Base-by-base conservation (phyloP, 2,113 vertebrate genomes). In the Rhinoptilus africanus region DNA sequence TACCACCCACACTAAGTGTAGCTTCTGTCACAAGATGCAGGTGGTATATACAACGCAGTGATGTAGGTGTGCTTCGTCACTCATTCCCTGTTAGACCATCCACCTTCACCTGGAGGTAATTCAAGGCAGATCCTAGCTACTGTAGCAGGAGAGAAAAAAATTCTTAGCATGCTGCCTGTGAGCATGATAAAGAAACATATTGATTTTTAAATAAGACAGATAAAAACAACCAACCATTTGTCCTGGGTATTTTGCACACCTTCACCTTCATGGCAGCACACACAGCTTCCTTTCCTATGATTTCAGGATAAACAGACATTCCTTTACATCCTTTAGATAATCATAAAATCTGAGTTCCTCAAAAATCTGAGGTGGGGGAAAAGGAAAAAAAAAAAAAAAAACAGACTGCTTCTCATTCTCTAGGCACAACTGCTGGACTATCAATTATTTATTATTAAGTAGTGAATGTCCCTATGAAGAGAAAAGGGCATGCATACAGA, bases 1-100 rank as follows among this genome's bases (percentile, higher is more conserved):
- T 11, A 34, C 14, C 37, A 60, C 4, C 3, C 6, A 18, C 4
- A 3, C 28, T 26, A 53, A 54, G 39, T 16, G 16, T 12, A 78
- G 14, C 17, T 80, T 83, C 45, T 83, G 37, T 9, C 59, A 80
- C 60, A 64, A 68, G 75, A 84, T 43, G 21, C 9, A 4, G 26
- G 48, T 1, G 45, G 10, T 30, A 37, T 4, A 51, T 32, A n/a
- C 22, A 63, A 14, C 0, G 18, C 2, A 1, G 56, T 1, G 1
- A 32, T 14, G 12, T 5, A 69, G 15, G 5, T 51, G 27, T 50
- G 32, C 43, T 72, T 45, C 21, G 1, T 27, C 57, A 50, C 27
- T 80, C 54, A 66, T 39, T 47, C 54, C 47, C 34, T 79, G 2
- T 72, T 63, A 74, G 51, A 89, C 35, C 47, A 86, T 34, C 35